These are phyloP conservation scores for Sebastes diploproa DNA, from an alignment of 2,797 vertebrate species.

Conservation along the genomic window DNA sequence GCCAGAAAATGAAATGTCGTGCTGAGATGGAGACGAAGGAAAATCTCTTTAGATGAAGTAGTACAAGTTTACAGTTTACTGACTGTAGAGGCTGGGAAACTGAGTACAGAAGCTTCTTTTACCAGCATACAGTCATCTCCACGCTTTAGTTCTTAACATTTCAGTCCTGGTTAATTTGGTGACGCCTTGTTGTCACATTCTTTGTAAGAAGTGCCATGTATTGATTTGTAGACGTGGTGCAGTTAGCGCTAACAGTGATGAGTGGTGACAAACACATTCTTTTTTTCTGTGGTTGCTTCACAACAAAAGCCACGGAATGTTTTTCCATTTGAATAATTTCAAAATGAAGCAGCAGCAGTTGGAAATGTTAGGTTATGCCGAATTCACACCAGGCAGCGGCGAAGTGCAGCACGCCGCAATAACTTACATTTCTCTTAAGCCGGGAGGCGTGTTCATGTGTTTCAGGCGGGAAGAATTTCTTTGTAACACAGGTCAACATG, in stretches of 20 bases:
- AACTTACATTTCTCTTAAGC: too few relatives aligned
- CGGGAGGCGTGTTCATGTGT: too few relatives aligned
- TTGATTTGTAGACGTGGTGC: background rate
- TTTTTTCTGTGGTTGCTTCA: background rate
- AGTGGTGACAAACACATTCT: background rate
- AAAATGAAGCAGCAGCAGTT: background rate
- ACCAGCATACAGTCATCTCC: background rate
- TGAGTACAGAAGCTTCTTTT: background rate
- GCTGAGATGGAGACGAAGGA: slow-evolving; percentile 6
- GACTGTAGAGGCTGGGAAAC: background rate
- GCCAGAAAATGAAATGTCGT: slow-evolving; percentile 17
- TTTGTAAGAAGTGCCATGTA: too few relatives aligned
- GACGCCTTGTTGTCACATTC: background rate
- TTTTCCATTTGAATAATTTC: background rate
- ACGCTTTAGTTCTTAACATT: background rate
- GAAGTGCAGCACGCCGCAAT: too few relatives aligned
- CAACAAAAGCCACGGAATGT: too few relatives aligned
- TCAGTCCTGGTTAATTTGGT: background rate
- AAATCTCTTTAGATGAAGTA: background rate
- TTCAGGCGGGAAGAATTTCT: too few relatives aligned
- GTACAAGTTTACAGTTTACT: background rate
- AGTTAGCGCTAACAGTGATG: background rate
- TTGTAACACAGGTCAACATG: too few relatives aligned
- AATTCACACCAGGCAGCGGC: too few relatives aligned
- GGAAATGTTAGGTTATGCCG: background rate